Percentiles rank a stretch among this genome's conserved stretches.
phyloP scores from a whole-genome alignment of 2,113 vertebrate species.

The Heloderma charlesbogerti region DNA sequence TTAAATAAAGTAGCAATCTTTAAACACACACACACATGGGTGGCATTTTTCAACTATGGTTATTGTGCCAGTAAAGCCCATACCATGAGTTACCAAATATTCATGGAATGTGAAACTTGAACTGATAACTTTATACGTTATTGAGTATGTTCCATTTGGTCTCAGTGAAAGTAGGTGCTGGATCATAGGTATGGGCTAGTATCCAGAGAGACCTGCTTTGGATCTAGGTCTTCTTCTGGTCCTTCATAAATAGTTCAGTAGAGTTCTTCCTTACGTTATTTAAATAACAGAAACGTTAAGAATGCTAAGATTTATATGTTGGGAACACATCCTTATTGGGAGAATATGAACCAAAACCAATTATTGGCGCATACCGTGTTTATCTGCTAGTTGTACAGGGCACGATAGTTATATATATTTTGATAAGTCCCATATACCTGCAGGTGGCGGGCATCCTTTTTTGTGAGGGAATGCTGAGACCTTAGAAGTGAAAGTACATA shows the following conservation, averaged over 20 bases:
- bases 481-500: slow-evolving; percentile 31
- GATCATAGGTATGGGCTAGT: background rate
- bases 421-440: slow-evolving; percentile 36
- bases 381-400: slow-evolving; percentile 5
- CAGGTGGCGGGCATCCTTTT: slow-evolving; percentile 12
- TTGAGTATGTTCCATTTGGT: background rate
- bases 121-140: background rate
- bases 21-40: background rate
- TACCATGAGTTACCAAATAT: background rate
- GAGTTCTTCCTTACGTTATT: background rate
- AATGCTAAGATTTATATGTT: background rate
- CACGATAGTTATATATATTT: slow-evolving; percentile 10
- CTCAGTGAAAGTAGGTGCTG: background rate
- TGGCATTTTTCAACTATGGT: background rate
- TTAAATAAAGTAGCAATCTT: background rate
- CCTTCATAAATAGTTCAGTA: background rate
- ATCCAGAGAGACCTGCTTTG: no score
- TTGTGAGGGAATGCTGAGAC: slow-evolving; percentile 25
- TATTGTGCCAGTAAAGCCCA: no score
- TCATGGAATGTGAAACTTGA: background rate
- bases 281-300: background rate
- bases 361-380: background rate
- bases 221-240: background rate
- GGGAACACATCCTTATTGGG: background rate
- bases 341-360: background rate